These are phyloP conservation scores for Epistrophe grossulariae DNA, from an alignment of 2,888 invertebrate genomes.

Conservation along the genomic window DNA sequence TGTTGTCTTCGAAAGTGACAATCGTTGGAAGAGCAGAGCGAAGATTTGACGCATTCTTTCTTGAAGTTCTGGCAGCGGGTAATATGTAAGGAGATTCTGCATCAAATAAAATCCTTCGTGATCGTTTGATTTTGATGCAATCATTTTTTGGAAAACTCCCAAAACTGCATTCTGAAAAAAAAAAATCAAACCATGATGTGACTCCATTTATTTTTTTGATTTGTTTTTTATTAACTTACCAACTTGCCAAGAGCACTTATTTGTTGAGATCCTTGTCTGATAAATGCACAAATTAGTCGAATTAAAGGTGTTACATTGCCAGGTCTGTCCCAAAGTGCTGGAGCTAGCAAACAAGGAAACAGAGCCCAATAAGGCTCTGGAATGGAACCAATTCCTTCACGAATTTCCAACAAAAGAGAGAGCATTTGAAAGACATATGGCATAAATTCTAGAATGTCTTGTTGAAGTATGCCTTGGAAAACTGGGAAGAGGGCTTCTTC, in stretches of 20 bases:
- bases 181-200: constrained; percentile 77
- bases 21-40: constrained; percentile 95
- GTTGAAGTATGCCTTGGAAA: constrained; percentile 96
- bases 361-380: constrained; percentile 95
- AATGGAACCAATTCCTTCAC: constrained; percentile 84
- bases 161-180: constrained; percentile 89
- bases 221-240: constrained; percentile 84
- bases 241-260: constrained; percentile 89
- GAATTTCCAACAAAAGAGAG: constrained; percentile 93
- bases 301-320: constrained; percentile 98
- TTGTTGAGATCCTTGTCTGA: constrained; percentile 89
- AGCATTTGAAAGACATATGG: constrained; percentile 99
- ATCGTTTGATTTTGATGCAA: constrained; percentile 97
- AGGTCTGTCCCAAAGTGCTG: constrained; percentile 95
- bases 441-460: constrained; percentile 97
- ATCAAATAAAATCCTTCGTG: constrained; percentile 98
- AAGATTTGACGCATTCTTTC: constrained; percentile 94
- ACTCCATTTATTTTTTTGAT: neutral
- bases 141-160: constrained; percentile 98
- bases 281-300: constrained; percentile 94
- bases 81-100: constrained; percentile 92
- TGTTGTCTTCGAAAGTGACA: constrained; percentile 96
- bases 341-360: constrained; percentile 94
- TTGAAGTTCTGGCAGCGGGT: constrained; percentile 90
- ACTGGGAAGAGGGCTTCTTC: constrained; percentile 97